A percentile compares a stretch with the other conserved stretches of the same genome.
phyloP scores from a whole-genome alignment of 2,888 invertebrate genomes.

The Aphodius sticticus region DNA sequence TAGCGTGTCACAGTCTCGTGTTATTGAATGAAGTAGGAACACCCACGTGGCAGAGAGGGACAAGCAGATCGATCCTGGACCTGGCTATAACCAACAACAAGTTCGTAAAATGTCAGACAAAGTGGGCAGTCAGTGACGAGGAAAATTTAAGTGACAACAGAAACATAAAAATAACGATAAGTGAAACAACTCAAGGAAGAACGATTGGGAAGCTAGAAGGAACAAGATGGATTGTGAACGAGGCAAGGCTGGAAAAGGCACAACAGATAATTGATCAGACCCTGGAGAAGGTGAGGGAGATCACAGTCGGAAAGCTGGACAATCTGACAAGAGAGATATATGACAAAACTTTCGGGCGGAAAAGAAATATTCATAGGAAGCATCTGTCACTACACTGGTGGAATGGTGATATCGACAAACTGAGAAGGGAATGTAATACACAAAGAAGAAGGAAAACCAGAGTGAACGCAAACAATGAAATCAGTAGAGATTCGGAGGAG shows the following conservation, averaged over 20 bases:
- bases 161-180: not conserved
- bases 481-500: not conserved
- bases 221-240: not conserved
- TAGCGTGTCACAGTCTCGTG: not conserved
- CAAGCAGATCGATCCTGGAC: conserved; percentile 28
- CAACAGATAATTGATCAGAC: not conserved
- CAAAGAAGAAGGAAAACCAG: not conserved
- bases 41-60: conserved; percentile 16
- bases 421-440: not conserved
- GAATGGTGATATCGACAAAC: not conserved
- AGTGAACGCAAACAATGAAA: not conserved
- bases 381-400: not conserved
- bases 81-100: conserved; percentile 12
- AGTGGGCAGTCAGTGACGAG: not conserved
- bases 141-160: not conserved
- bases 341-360: not conserved
- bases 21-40: conserved; percentile 8
- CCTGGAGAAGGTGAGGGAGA: too few relatives aligned
- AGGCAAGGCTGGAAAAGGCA: not conserved
- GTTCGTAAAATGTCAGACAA: not conserved
- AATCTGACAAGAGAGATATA: not conserved
- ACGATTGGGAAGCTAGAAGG: not conserved
- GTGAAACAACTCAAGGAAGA: not conserved
- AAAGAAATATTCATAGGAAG: not conserved
- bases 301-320: not conserved